Conservation (phyloP, 2,113 vertebrate species). For the Dasyprocta punctata region DNA sequence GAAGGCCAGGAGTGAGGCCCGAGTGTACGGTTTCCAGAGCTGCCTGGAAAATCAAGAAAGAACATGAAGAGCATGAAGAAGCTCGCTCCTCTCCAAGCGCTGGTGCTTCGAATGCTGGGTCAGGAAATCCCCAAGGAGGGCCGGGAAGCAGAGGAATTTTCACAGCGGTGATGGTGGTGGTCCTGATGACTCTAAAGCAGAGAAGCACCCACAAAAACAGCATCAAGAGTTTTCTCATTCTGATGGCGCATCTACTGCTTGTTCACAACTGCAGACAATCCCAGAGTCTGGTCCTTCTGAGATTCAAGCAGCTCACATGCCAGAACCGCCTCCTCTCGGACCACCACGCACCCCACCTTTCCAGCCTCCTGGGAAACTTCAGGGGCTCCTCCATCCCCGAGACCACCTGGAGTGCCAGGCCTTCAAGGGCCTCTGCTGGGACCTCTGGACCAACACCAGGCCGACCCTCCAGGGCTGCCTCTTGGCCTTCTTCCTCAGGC, state of each 20-base stretch:
- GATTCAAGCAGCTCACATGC: conserved; percentile 84
- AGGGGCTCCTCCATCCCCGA: not conserved
- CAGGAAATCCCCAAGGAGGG: conserved; percentile 95
- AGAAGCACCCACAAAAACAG: conserved; percentile 86
- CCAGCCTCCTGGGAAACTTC: conserved; percentile 89
- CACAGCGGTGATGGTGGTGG: conserved; percentile 83
- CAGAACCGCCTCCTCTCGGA: conserved; percentile 83
- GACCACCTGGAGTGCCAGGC: not conserved
- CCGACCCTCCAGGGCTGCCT: not conserved
- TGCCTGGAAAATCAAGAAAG: not conserved
- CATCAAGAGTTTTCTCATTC: conserved; percentile 85
- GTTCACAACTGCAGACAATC: conserved; percentile 81
- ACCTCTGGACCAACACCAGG: not conserved
- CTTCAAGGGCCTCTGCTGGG: no score
- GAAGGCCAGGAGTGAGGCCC: not conserved
- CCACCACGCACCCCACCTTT: not conserved
- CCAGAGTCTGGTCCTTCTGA: conserved; percentile 85
- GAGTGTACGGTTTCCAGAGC: not conserved
- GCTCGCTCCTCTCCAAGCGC: not conserved
- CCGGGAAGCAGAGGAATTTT: conserved; percentile 91
- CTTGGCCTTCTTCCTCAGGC: no score
- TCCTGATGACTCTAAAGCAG: conserved; percentile 92
- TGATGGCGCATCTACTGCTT: conserved; percentile 74
- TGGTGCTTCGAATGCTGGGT: conserved; percentile 79
- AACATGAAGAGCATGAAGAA: not conserved